Evolutionary conservation across 2,797 vertebrate species (phyloP), one percentile per base, ranked within the genome.

Genomic region (Protonibea diacanthus): DNA sequence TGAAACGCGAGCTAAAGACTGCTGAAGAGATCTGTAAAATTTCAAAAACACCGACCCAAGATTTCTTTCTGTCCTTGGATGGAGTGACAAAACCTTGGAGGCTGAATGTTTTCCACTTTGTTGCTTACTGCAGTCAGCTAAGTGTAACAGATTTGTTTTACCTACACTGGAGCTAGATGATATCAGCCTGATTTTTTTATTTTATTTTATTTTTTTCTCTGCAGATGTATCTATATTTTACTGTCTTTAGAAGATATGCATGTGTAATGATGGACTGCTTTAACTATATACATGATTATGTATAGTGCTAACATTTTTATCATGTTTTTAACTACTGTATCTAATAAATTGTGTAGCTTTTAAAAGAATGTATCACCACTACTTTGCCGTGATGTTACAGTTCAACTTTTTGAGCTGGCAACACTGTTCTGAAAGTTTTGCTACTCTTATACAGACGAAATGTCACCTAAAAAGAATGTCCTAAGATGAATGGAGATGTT

Each of bases 261-360:
- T 59, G 48, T 79, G 25, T 82, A 62, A 74, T 15, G 20, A 86
- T 61, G 44, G 76, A 82, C 68, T 80, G 80, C 57, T 84, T 75
- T 25, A 44, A 74, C 57, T 63, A 62, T 42, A 60, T 45, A 72
- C n/a, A 64, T 52, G 11, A 73, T 57, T n/a, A 64, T 84, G 83
- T 81, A 64, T 72, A 81, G 60, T 66, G 45, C 80, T 74, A 74
- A 85, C 81, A 53, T 66, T 78, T 86, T 83, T 79, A 68, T 74
- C 64, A 1, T 42, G 72, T 89, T 88, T 73, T 44, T 74, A 86
- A 47, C 52, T 73, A 57, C 67, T 85, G 53, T 89, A 74, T 86
- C 62, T 78, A 88, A 91, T 89, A 86, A 87, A 90, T 55, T 71
- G 74, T 87, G 55, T 83, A 58, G 17, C 58, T 74, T 89, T 86